Base-by-base conservation (phyloP, 2,113 vertebrate species). In the Pao palembangensis region DNA sequence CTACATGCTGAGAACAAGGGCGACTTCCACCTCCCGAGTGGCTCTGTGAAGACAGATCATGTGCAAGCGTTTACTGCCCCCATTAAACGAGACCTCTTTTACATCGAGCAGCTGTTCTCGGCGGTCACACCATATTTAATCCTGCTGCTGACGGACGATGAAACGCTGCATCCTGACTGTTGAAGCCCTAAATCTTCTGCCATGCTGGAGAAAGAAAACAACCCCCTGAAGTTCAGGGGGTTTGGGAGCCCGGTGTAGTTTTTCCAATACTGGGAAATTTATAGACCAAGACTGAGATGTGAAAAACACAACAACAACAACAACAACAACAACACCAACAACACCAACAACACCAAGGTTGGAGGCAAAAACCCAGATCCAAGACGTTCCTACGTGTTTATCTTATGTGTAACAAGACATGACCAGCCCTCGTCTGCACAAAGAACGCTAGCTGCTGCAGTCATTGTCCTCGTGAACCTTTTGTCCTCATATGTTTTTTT, bases 61-160 rank as follows among this genome's bases (percentile, higher is more conserved):
- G 53, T 69, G 52, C 16, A 43, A 58, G 48, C 25, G 21, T 78
- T 74, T 68, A 74, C 55, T 58, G 70, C 56, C 52, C 56, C 28
- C 21, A 42, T 69, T 76, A 73, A 81, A 72, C 14, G 42, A 51
- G 64, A 64, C 23, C 52, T 64, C 28, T 61, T 64, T 71, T 44
- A 68, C 55, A 71, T 53, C 0, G 4, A 42, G 28, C 85, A 75
- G 78, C 79, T 84, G 86, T 51, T 83, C 51, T 49, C 63, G 75
- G 64, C 65, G 0, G 31, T 88, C 79, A 63, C 34, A 44, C 23
- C 51, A 66, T 44, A 79, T 69, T 62, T 20, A 75, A 67, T 80
- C 64, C 77, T 47, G 1, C 61, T 68, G 64, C 34, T 55, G 58
- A 67, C 58, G 63, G 47, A 34, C 20, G 64, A 48, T 68, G 64